Evolutionary conservation across 1,140 invertebrate genomes (phyloP).

Genomic region (Heliothis virescens): DNA sequence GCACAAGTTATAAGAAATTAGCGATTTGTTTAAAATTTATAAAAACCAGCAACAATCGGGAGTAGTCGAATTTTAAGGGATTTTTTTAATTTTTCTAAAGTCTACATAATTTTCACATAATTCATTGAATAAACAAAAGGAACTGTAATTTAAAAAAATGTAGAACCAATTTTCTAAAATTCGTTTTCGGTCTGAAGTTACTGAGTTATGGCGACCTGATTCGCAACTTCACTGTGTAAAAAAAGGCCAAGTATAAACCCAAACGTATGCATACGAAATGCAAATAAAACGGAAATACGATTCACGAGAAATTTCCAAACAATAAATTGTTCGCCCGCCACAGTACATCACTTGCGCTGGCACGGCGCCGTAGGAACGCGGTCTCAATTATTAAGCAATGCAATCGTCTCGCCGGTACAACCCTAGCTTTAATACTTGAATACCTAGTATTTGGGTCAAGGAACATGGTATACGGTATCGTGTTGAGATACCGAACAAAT

Average conservation of each 20-base stretch:
- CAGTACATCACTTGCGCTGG: slow-evolving; percentile 22
- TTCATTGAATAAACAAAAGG: too few species aligned
- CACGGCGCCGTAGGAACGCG: slow-evolving; percentile 67
- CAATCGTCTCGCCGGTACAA: slow-evolving; percentile 71
- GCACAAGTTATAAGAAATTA: slow-evolving; percentile 39
- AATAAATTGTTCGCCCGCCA: slow-evolving; percentile 21
- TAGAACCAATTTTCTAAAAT: background rate
- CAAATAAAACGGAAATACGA: slow-evolving; percentile 24
- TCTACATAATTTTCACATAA: too few species aligned
- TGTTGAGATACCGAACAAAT: slow-evolving; percentile 45
- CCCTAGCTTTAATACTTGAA: slow-evolving; percentile 83
- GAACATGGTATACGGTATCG: slow-evolving; percentile 54
- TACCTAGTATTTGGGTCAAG: slow-evolving; percentile 80
- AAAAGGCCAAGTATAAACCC: background rate
- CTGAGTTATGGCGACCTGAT: background rate
- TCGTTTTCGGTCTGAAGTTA: background rate
- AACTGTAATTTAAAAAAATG: too few species aligned
- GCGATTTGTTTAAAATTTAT: slow-evolving; percentile 17
- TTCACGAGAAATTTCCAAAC: background rate
- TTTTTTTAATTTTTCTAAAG: too few species aligned
- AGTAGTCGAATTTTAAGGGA: too few species aligned
- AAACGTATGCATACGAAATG: background rate
- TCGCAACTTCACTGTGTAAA: too few species aligned
- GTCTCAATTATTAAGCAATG: slow-evolving; percentile 83
- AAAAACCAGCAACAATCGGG: background rate